Base-by-base conservation (phyloP, 2,113 vertebrate species). In the Channa argus region DNA sequence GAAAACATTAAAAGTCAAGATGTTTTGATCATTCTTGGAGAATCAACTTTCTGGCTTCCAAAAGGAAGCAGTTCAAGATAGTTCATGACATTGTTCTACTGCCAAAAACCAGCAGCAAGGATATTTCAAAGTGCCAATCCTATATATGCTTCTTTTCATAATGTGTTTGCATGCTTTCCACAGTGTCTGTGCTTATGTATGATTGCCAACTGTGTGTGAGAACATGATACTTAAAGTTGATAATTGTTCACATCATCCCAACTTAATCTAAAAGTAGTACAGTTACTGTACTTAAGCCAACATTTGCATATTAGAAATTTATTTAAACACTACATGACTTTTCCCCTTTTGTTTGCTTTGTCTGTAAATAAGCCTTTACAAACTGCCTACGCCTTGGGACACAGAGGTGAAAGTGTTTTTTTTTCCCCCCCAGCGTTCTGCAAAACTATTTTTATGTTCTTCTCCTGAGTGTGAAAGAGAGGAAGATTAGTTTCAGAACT, bases 301-400 rank as follows among this genome's bases (percentile, higher is more conserved):
- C 12, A 80, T 68, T 76, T 67, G 4, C 63, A 63, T 39, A 39
- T 68, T 44, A 52, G 2, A 3, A 10, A 49, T 54, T 10, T 50
- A 10, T 60, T 60, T 15, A 44, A 72, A 69, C 41, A 64, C n/a
- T 33, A 4, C 62, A n/a, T 12, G 3, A 8, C 43, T 51, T 68
- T 55, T 15, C 24, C 43, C 33, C 10, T 34, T 50, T 80, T 54
- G 71, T 74, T 56, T 75, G 41, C 24, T 33, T 7, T 53, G 37
- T 58, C 58, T 56, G 39, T 41, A 67, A 74, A 82, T 53, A 79
- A 79, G 24, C 52, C 44, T 41, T 63, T 63, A 43, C n/a, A 43
- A 54, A 63, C 74, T 6, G 12, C 41, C 36, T 38, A 37, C 2
- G 5, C 67, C 53, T 12, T 11, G 15, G 63, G 71, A 70, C 24